phyloP scores from a whole-genome alignment of 2,888 invertebrate genomes.

The Drosophila meridionalis region DNA sequence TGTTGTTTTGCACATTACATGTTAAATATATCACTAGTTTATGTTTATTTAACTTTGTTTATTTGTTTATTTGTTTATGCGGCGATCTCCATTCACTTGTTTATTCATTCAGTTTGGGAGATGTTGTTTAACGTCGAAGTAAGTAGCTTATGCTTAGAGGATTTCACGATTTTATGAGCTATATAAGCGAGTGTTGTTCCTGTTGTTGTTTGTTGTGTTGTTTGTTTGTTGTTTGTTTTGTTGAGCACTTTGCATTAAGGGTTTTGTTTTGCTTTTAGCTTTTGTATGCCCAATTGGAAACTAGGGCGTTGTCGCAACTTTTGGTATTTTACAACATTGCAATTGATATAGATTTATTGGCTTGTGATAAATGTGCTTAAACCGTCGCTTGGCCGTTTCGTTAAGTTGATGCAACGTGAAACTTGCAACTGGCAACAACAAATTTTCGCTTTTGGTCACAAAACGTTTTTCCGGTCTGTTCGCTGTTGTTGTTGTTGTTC shows the following conservation, averaged over 20 bases:
- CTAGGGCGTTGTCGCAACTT: conserved; percentile 11
- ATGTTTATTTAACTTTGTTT: conserved; percentile 66
- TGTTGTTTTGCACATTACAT: conserved; percentile 67
- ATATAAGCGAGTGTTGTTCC: conserved; percentile 30
- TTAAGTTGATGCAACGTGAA: conserved; percentile 44
- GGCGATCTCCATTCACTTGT: conserved; percentile 43
- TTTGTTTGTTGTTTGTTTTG: conserved; percentile 40
- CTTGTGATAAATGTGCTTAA: conserved; percentile 25
- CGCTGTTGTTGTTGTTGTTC: conserved; percentile 39
- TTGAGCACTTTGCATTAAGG: conserved; percentile 32
- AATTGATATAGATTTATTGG: conserved; percentile 16
- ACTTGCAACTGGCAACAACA: conserved; percentile 54
- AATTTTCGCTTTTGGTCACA: conserved; percentile 49
- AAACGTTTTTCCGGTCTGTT: conserved; percentile 55
- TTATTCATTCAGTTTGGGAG: conserved; percentile 34
- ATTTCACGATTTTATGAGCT: conserved; percentile 55
- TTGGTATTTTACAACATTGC: conserved; percentile 25
- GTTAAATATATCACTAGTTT: conserved; percentile 71
- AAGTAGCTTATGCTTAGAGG: conserved; percentile 69
- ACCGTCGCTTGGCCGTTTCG: conserved; percentile 41
- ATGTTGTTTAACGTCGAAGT: conserved; percentile 39
- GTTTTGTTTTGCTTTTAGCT: background rate
- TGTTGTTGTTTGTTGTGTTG: conserved; percentile 24
- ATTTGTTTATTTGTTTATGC: conserved; percentile 52
- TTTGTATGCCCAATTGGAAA: conserved; percentile 15